Evolutionary conservation across 2,113 vertebrate species (phyloP), one percentile per base, ranked within the genome.

Genomic region (Lontra canadensis): DNA sequence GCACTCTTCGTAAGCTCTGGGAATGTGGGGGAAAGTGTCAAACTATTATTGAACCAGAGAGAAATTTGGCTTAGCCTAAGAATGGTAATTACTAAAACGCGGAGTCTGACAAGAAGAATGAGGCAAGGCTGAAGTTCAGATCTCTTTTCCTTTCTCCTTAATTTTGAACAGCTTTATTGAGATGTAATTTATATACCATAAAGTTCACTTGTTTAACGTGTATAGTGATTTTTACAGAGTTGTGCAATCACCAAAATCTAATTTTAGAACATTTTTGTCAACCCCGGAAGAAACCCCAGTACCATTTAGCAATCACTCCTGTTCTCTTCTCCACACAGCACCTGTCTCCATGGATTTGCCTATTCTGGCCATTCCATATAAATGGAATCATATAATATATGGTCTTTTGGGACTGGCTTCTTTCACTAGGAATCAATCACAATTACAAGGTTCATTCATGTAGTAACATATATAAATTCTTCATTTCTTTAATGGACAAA

Each of bases 221-320:
- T 83, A 52, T 36, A 57, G 14, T 39, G 5, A 4, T 69, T 81
- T 81, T 59, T 73, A 84, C 36, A 74, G 39, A 92, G 29, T 44
- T 87, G 47, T 83, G 26, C 14, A 78, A 21, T 95, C 17, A 61
- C 76, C 13, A 13, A 80, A 61, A 92, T 88, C 42, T 95, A 81
- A 92, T 71, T 97, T 82, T 87, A 76, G 83, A 81, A 83, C 13
- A 17, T 49, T 88, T 85, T 65, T 79, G 63, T n/a, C 20, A 85
- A 73, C 31, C 63, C 47, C 18, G 13, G 59, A 49, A 65, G 42
- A 85, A 96, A 67, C 34, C 23, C 9, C 52, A 59, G 42, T 59
- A n/a, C 44, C 20, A 29, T 42, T 80, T 91, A 61, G 29, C 42
- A 71, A 61, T 83, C 69, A 55, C 6, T 47, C 25, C 29, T 1